A percentile compares a stretch with the other conserved stretches of the same genome.
These are phyloP conservation scores for Hesperia comma DNA, from an alignment of 2,888 invertebrate genomes.

Conservation along the genomic window DNA sequence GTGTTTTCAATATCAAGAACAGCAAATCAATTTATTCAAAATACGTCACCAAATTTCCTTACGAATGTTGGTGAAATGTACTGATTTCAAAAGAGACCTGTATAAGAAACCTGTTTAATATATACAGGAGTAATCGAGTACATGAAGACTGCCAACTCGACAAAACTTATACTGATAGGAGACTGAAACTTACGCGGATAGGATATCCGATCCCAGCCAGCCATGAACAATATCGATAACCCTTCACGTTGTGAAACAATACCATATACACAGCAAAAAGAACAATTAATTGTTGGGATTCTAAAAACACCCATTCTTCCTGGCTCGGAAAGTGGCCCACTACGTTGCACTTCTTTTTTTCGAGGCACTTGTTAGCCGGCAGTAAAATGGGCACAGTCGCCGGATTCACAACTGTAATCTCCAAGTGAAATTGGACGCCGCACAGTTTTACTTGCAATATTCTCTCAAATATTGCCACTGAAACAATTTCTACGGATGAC, in stretches of 20 bases:
- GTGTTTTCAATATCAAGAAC: too few species aligned
- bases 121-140: too few species aligned
- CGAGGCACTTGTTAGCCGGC: conserved; percentile 5
- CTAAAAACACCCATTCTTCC: not conserved
- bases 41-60: too few species aligned
- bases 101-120: too few species aligned
- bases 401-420: conserved; percentile 24
- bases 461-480: conserved; percentile 19
- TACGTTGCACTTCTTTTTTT: not conserved
- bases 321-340: not conserved
- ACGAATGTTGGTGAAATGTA: too few species aligned
- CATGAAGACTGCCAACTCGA: too few species aligned
- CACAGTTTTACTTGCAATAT: conserved; percentile 29
- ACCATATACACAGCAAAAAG: too few species aligned
- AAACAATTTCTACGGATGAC: conserved; percentile 11
- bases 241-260: not conserved
- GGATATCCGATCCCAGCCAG: not conserved
- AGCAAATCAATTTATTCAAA: too few species aligned
- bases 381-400: conserved; percentile 7
- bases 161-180: not conserved
- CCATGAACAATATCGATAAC: not conserved
- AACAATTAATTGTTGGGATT: too few species aligned
- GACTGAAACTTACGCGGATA: not conserved
- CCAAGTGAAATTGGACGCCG: conserved; percentile 32
- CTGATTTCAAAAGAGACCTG: too few species aligned